Evolutionary conservation across 2,113 vertebrate genomes (phyloP).

Genomic region (Natator depressus): DNA sequence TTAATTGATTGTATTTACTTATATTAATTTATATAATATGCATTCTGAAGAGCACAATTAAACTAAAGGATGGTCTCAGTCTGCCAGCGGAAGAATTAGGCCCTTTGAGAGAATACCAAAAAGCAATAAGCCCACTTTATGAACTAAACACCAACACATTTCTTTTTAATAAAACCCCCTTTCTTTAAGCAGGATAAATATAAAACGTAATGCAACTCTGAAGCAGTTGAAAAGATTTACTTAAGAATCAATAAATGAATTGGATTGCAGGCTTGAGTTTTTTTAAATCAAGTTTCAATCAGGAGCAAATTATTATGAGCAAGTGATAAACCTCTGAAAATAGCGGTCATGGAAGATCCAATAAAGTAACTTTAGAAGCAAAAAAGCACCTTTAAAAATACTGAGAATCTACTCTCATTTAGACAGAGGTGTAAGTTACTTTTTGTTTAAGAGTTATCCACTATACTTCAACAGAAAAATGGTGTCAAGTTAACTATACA

Average conservation of each 20-base stretch:
- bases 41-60: not conserved
- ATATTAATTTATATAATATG: not conserved
- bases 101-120: not conserved
- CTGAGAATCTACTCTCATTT: not conserved
- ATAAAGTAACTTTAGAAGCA: not conserved
- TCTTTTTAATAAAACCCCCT: not conserved
- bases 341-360: not conserved
- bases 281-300: not conserved
- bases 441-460: conserved; percentile 8
- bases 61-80: not conserved
- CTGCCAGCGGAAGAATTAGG: not conserved
- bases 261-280: not conserved
- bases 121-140: not conserved
- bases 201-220: not conserved
- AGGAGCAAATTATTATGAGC: not conserved
- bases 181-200: not conserved
- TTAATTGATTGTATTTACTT: not conserved
- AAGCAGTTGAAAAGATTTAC: not conserved
- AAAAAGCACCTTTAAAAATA: not conserved
- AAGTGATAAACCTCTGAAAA: not conserved
- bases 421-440: not conserved
- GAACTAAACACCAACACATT: not conserved
- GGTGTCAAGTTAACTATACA: not conserved
- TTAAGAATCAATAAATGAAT: not conserved
- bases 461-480: not conserved